Evolutionary conservation across 2,888 invertebrate species (phyloP).

Genomic region (Vesta saturnalis): DNA sequence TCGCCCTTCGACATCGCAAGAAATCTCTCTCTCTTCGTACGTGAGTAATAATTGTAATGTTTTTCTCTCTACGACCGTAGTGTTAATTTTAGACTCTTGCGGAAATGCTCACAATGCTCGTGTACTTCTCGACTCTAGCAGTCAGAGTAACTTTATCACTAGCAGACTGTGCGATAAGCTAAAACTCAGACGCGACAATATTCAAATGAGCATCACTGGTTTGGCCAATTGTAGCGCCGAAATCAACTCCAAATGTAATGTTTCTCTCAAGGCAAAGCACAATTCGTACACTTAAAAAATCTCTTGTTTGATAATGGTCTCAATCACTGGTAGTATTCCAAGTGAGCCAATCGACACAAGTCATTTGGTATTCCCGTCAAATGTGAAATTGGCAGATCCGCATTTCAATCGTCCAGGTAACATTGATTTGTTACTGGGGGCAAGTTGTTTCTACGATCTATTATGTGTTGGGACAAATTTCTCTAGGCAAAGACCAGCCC

Average conservation of each 20-base stretch:
- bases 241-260: slow-evolving; percentile 9
- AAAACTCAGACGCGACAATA: slow-evolving; percentile 8
- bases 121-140: slow-evolving; percentile 34
- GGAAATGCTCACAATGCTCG: slow-evolving; percentile 12
- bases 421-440: slow-evolving; percentile 27
- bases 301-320: slow-evolving; percentile 21
- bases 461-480: slow-evolving; percentile 22
- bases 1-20: no score
- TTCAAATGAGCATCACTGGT: slow-evolving; percentile 26
- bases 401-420: slow-evolving; percentile 6
- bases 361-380: slow-evolving; percentile 23
- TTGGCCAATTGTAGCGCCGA: slow-evolving; percentile 19
- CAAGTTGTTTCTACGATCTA: slow-evolving; percentile 16
- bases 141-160: slow-evolving; percentile 33
- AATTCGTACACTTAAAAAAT: slow-evolving; percentile 17
- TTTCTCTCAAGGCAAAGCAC: slow-evolving; percentile 21
- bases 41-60: slow-evolving; percentile 2
- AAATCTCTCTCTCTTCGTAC: not conserved
- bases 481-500: slow-evolving; percentile 4
- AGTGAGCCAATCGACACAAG: no score
- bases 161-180: slow-evolving; percentile 14
- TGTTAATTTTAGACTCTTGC: slow-evolving; percentile 15
- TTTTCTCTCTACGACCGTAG: slow-evolving; percentile 30
- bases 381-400: slow-evolving; percentile 25
- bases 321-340: slow-evolving; percentile 28